Percentiles rank a stretch among this genome's conserved stretches.
Conservation (phyloP, 2,888 invertebrate genomes). For the Caenorhabditis sp. region DNA sequence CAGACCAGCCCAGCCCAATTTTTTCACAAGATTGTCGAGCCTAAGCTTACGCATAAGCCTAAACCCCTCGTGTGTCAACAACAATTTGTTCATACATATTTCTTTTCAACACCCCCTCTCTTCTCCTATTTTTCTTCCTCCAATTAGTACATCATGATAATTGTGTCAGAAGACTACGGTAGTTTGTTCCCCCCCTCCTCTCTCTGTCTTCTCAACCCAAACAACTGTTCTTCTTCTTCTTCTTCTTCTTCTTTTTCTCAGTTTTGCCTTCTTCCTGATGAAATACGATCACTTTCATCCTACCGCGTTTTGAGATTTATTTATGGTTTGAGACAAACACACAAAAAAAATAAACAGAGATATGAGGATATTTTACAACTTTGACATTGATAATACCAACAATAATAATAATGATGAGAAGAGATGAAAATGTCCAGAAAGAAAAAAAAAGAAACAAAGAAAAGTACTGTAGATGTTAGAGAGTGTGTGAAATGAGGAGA, state of each 20-base stretch:
- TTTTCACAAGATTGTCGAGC: no score
- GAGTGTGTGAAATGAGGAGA: neutral
- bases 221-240: neutral
- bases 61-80: no score
- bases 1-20: no score
- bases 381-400: no score
- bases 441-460: neutral
- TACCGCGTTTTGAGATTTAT: neutral
- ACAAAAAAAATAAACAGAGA: slow-evolving; percentile 10
- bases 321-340: neutral
- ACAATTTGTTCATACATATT: slow-evolving; percentile 18
- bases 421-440: neutral
- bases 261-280: neutral
- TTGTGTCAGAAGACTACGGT: slow-evolving; percentile 5
- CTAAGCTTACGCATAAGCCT: no score
- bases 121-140: slow-evolving; percentile 5
- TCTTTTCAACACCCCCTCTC: slow-evolving; percentile 12
- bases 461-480: slow-evolving; percentile 16
- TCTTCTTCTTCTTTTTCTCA: no score
- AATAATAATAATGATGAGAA: neutral
- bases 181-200: neutral
- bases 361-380: slow-evolving; percentile 1
- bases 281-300: neutral
- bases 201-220: neutral
- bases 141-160: slow-evolving; percentile 9